Evolutionary conservation across 1,140 invertebrate species (phyloP).

Genomic region (Penaeus chinensis): DNA sequence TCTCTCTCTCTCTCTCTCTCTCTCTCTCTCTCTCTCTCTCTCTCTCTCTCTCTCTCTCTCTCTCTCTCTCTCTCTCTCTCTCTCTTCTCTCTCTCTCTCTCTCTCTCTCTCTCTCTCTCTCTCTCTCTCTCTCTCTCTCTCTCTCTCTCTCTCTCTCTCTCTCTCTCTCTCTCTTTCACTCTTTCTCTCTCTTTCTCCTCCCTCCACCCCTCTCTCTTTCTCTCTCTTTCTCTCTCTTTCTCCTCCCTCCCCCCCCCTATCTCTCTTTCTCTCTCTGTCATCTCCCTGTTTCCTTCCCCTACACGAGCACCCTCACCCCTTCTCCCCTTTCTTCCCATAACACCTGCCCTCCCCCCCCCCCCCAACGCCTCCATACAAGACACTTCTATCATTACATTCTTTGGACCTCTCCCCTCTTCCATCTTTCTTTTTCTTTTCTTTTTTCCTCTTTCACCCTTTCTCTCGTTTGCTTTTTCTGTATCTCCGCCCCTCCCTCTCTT

Average conservation of each 20-base stretch:
- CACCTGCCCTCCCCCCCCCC: background rate
- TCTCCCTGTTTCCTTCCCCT: background rate
- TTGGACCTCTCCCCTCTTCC: too few species aligned
- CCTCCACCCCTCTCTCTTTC: background rate
- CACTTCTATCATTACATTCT: too few species aligned
- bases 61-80: constrained; percentile 1
- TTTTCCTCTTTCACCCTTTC: too few species aligned
- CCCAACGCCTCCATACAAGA: too few species aligned
- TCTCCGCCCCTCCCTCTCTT: too few species aligned
- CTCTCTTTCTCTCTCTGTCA: constrained; percentile 23
- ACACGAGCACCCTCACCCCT: background rate
- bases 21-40: background rate
- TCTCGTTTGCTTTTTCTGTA: too few species aligned
- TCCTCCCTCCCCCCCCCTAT: background rate
- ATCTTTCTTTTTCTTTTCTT: too few species aligned
- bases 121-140: background rate
- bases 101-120: background rate
- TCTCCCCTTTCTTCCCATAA: background rate
- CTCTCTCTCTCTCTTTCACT: background rate
- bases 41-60: constrained; percentile 32
- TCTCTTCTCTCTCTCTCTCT: background rate
- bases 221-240: too few species aligned
- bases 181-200: background rate
- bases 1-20: too few species aligned
- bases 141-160: background rate